phyloP scores from a whole-genome alignment of 2,797 vertebrate species.

The Falco rusticolus region DNA sequence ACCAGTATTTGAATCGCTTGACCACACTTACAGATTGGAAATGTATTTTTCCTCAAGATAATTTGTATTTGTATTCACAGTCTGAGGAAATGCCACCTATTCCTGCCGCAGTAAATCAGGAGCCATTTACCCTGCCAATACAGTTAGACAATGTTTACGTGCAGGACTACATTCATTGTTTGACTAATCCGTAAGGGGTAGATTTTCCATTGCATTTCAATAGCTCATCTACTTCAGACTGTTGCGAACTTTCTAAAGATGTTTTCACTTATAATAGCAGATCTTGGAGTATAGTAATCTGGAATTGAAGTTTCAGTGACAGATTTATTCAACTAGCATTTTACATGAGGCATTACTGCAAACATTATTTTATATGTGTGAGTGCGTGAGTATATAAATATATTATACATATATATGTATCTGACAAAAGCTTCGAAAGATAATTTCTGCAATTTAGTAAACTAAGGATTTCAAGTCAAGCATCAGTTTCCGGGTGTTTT shows the following conservation, averaged over 20 bases:
- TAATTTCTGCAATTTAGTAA: constrained; percentile 78
- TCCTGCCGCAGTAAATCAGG: constrained; percentile 71
- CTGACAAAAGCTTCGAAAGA: constrained; percentile 70
- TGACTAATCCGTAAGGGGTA: constrained; percentile 72
- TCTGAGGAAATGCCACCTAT: constrained; percentile 65
- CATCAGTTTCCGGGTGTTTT: constrained; percentile 70
- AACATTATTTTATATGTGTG: constrained; percentile 42
- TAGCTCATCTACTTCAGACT: constrained; percentile 75
- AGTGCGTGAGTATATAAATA: not conserved
- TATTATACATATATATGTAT: not conserved
- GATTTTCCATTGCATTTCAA: constrained; percentile 75
- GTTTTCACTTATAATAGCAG: constrained; percentile 76
- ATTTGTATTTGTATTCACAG: constrained; percentile 71
- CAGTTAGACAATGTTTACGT: constrained; percentile 69
- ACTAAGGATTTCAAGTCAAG: constrained; percentile 70
- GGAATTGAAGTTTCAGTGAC: constrained; percentile 76
- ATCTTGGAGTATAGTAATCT: constrained; percentile 69
- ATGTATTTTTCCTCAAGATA: constrained; percentile 53
- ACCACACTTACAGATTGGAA: constrained; percentile 43
- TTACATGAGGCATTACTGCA: constrained; percentile 68
- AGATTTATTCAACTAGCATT: constrained; percentile 75
- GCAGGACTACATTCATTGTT: constrained; percentile 70
- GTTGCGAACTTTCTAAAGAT: constrained; percentile 77
- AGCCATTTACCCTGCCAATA: constrained; percentile 74
- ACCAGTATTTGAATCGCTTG: constrained; percentile 55